Evolutionary conservation across 2,888 invertebrate genomes (phyloP), one percentile per base, ranked within the genome.

Genomic region (Cremastinae sp.): DNA sequence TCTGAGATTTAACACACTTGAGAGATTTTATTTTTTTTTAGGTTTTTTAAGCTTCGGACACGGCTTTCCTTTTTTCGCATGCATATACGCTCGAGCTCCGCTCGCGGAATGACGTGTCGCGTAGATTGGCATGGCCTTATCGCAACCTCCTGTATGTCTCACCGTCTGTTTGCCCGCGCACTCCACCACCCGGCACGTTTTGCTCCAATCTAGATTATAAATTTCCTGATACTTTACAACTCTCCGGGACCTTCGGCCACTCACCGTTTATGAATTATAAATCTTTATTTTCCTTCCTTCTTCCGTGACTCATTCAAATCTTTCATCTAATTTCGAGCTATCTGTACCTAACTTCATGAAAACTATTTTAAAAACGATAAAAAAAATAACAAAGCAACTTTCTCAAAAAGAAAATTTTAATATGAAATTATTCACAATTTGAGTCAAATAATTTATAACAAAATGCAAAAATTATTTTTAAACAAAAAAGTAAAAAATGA

Each of bases 31-130:
- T n/a, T n/a, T n/a, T n/a, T n/a, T n/a, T n/a, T n/a, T n/a, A n/a
- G n/a, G n/a, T 28, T 5, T 28, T 28, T 28, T 28, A 5, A 28
- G 66, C 75, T 79, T 80, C 78, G 81, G 81, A 81, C 81, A 81
- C 78, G 79, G 80, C 79, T 79, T 75, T 64, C 0, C 7, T 66
- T 62, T 66, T 69, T 68, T 56, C 12, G 51, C 49, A 69, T 16
- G 59, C 70, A 14, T 18, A 37, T 7, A 7, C 43, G 7, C 37
- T 74, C 43, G 62, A 68, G 55, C 69, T 10, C 53, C 16, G 51
- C 59, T 65, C 59, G 59, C 58, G 20, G 73, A 47, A 77, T 77
- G 55, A 73, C 69, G 59, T 45, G 61, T 73, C 76, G 49, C 73
- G 41, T 49, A 49, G 55, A 73, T 70, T 70, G 47, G 76, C 76